Conservation (phyloP, 2,888 invertebrate species). For the Eupithecia insigniata region DNA sequence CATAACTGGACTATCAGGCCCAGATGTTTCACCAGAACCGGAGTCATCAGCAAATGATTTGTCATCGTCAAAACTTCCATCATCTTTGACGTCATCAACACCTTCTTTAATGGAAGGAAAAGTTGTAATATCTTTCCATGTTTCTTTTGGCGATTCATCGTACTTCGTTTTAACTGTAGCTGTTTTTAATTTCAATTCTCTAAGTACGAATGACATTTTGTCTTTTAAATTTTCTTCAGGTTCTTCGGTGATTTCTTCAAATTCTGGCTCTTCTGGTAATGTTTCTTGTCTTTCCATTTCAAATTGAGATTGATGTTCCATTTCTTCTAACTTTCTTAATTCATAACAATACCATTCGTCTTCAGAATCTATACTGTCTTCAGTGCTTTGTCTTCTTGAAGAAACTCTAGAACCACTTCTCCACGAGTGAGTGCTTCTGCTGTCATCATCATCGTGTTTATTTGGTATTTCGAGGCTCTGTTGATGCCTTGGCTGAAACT, state of each 20-base stretch:
- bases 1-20: slow-evolving; percentile 92
- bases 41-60: slow-evolving; percentile 85
- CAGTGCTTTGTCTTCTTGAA: slow-evolving; percentile 94
- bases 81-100: slow-evolving; percentile 62
- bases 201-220: slow-evolving; percentile 91
- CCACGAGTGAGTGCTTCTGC: slow-evolving; percentile 93
- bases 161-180: slow-evolving; percentile 73
- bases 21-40: slow-evolving; percentile 92
- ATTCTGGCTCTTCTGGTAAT: slow-evolving; percentile 85
- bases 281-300: slow-evolving; percentile 86
- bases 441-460: slow-evolving; percentile 92
- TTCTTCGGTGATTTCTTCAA: slow-evolving; percentile 79
- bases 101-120: slow-evolving; percentile 80
- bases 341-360: slow-evolving; percentile 97
- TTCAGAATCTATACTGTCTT: slow-evolving; percentile 96
- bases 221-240: slow-evolving; percentile 89
- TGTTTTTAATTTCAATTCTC: slow-evolving; percentile 90
- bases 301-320: slow-evolving; percentile 89
- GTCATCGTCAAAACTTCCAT: slow-evolving; percentile 68
- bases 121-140: slow-evolving; percentile 78
- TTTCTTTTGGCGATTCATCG: slow-evolving; percentile 71
- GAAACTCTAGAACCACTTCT: slow-evolving; percentile 93
- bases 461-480: slow-evolving; percentile 92
- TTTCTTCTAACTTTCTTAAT: slow-evolving; percentile 92
- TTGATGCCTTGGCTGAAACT: slow-evolving; percentile 88